Conservation (phyloP, 2,113 vertebrate species). For the Lates calcarifer region DNA sequence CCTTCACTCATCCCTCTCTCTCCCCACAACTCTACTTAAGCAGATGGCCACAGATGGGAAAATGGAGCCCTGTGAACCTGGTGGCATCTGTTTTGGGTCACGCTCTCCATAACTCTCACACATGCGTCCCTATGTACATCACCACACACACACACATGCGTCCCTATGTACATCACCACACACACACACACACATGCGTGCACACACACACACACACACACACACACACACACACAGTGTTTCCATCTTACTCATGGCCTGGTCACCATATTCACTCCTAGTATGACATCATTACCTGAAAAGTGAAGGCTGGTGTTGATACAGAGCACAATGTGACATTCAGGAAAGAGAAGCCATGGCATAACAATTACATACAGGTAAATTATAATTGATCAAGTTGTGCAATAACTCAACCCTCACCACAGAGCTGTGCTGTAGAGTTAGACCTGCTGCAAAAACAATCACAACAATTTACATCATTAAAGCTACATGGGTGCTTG, state of each 20-base stretch:
- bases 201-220: constrained; percentile 13
- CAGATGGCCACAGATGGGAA: constrained; percentile 75
- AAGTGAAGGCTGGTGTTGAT: constrained; percentile 1
- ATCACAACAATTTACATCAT: constrained; percentile 6
- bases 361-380: not conserved
- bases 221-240: not conserved
- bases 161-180: too few relatives aligned
- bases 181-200: not conserved
- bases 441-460: not conserved
- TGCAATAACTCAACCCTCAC: not conserved
- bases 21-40: constrained; percentile 40
- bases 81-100: constrained; percentile 64
- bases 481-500: not conserved
- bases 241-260: not conserved
- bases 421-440: not conserved
- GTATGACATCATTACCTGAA: constrained; percentile 18
- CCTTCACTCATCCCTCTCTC: constrained; percentile 35
- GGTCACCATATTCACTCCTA: constrained; percentile 6
- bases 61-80: constrained; percentile 55
- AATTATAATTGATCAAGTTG: not conserved
- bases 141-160: constrained; percentile 19
- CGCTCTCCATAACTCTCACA: constrained; percentile 22
- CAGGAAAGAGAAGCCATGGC: not conserved
- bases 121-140: constrained; percentile 10
- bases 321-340: constrained; percentile 1